These are phyloP conservation scores for Toxotes jaculatrix DNA, from an alignment of 2,113 vertebrate species.

Conservation along the genomic window DNA sequence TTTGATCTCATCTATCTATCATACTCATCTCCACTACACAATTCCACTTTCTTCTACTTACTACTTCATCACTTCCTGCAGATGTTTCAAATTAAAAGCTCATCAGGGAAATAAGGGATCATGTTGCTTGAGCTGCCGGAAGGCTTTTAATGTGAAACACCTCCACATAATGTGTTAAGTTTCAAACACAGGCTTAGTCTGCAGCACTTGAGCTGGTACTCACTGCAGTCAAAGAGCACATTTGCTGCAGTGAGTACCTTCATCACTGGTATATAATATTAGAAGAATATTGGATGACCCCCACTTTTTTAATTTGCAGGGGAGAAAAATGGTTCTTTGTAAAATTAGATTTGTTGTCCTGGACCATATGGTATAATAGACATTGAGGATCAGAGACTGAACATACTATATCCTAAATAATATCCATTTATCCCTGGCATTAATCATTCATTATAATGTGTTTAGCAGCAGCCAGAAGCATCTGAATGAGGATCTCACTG, in stretches of 20 bases:
- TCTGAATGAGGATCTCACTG: background rate
- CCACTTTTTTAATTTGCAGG: background rate
- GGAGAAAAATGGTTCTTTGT: background rate
- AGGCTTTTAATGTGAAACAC: background rate
- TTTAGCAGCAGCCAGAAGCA: background rate
- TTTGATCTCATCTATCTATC: too few relatives aligned
- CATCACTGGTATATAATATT: background rate
- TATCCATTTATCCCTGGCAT: background rate
- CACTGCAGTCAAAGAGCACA: too few relatives aligned
- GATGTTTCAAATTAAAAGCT: background rate
- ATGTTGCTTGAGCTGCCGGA: background rate
- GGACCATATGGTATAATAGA: background rate
- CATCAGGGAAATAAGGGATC: background rate
- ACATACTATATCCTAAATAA: background rate
- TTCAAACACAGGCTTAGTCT: too few relatives aligned
- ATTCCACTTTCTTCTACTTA: too few relatives aligned
- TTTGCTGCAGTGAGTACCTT: background rate
- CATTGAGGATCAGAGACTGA: background rate
- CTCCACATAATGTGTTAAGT: background rate
- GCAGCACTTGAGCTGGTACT: too few relatives aligned
- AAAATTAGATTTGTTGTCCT: background rate
- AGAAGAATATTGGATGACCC: background rate
- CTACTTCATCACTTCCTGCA: background rate
- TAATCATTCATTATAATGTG: conserved; percentile 12
- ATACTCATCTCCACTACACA: too few relatives aligned